These are phyloP conservation scores for Parauchenoglanis ngamensis DNA, from an alignment of 2,797 vertebrate species.

Conservation along the genomic window DNA sequence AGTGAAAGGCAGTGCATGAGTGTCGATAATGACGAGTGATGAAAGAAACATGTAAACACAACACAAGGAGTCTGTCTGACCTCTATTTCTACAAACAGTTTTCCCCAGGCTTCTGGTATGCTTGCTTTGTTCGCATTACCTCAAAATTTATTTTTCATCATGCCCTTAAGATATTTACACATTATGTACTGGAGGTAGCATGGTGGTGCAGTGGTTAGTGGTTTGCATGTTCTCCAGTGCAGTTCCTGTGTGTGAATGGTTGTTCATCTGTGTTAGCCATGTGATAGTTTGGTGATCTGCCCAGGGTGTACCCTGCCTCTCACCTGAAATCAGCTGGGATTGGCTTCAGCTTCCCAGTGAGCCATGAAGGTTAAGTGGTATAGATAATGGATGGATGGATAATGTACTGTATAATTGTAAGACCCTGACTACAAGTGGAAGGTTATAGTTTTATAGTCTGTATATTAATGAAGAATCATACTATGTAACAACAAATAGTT, in stretches of 20 bases:
- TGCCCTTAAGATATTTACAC: not conserved
- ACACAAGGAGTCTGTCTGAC: not conserved
- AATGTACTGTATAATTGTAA: not conserved
- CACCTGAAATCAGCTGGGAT: too few species aligned
- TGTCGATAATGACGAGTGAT: not conserved
- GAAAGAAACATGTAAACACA: not conserved
- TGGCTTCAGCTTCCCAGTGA: too few species aligned
- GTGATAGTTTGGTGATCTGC: too few species aligned
- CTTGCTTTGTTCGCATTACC: constrained; percentile 6
- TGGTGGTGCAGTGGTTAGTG: too few species aligned
- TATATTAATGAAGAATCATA: not conserved
- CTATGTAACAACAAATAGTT: not conserved
- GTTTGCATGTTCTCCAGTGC: too few species aligned
- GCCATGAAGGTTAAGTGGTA: too few species aligned
- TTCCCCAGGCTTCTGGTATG: not conserved
- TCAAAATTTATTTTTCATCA: not conserved
- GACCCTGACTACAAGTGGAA: not conserved
- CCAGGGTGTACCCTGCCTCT: too few species aligned
- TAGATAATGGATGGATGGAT: too few species aligned
- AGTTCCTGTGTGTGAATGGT: too few species aligned
- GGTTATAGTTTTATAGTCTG: too few species aligned
- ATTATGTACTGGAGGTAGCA: not conserved
- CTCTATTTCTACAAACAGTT: not conserved
- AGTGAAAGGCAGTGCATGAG: not conserved
- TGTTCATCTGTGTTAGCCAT: too few species aligned